Base-by-base conservation (phyloP, 2,797 vertebrate genomes). In the Fistularia commersonii region DNA sequence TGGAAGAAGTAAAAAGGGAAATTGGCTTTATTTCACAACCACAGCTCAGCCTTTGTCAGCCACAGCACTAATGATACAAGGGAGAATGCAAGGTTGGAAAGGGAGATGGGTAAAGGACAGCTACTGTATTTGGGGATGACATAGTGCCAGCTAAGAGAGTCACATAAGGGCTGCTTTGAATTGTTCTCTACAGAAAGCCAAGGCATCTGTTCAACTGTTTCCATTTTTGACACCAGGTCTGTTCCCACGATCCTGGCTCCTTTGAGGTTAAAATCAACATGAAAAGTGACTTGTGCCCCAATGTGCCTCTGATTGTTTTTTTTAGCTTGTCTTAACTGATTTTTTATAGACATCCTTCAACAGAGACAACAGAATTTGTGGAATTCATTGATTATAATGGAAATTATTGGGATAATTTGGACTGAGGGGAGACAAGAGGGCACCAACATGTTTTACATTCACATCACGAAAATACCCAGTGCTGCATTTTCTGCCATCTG, bases 91-190 rank as follows among this genome's bases (percentile, higher is more conserved):
- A 59, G 56, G 14, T 7, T 0, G 11, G 34, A 12, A 23, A 6
- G 51, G 40, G 54, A 60, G 54, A 70, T 47, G n/a, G n/a, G n/a
- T n/a, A 63, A 61, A 66, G 60, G 50, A 48, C 49, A 62, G 47
- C 57, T 66, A 42, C 70, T 69, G 34, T 6, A 8, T 31, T 44
- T 41, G 23, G 34, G 50, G 40, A 45, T 65, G 60, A 75, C 64
- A 51, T 68, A 74, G 59, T 52, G 63, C 50, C 62, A 32, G 48
- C 45, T 49, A 35, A 35, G 63, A 70, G 53, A 70, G 60, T 32
- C 6, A 23, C 41, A 66, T 47, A 47, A 41, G 41, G 45, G 54
- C 52, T 38, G 54, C 61, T 80, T 78, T 80, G 61, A 77, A 73
- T 66, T 77, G 51, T 65, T 78, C 69, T 72, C 72, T 67, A 61